Evolutionary conservation across 2,888 invertebrate genomes (phyloP).

Genomic region (Creontiades dilutus): DNA sequence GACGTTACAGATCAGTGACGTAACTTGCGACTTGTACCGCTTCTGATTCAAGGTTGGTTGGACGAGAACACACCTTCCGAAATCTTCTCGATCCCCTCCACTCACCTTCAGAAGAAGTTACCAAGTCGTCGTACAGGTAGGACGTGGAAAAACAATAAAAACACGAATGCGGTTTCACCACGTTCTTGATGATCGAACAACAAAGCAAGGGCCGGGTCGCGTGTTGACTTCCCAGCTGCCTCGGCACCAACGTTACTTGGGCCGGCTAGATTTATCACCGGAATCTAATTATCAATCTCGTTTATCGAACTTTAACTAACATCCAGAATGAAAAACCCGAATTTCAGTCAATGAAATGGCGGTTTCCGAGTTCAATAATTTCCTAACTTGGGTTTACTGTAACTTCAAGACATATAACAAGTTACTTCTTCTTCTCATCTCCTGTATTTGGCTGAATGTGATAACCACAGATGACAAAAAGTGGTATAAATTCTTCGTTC

Average conservation of each 20-base stretch:
- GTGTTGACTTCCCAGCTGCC: slow-evolving; percentile 19
- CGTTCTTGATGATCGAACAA: not conserved
- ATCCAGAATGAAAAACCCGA: too few species aligned
- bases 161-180: not conserved
- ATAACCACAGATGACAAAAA: too few species aligned
- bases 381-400: too few species aligned
- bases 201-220: slow-evolving; percentile 2
- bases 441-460: too few species aligned
- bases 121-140: not conserved
- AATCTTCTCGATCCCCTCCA: slow-evolving; percentile 27
- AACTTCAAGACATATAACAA: too few species aligned
- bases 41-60: slow-evolving; percentile 50
- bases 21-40: slow-evolving; percentile 62
- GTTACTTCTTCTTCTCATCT: too few species aligned
- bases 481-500: too few species aligned
- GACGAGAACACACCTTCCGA: not conserved
- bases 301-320: too few species aligned
- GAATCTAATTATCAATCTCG: too few species aligned
- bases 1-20: slow-evolving; percentile 55
- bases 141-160: not conserved
- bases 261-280: not conserved
- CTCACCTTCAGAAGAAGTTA: not conserved
- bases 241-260: slow-evolving; percentile 3
- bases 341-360: too few species aligned
- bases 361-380: too few species aligned